phyloP scores from a whole-genome alignment of 2,888 invertebrate species.

The Smittia sp. region DNA sequence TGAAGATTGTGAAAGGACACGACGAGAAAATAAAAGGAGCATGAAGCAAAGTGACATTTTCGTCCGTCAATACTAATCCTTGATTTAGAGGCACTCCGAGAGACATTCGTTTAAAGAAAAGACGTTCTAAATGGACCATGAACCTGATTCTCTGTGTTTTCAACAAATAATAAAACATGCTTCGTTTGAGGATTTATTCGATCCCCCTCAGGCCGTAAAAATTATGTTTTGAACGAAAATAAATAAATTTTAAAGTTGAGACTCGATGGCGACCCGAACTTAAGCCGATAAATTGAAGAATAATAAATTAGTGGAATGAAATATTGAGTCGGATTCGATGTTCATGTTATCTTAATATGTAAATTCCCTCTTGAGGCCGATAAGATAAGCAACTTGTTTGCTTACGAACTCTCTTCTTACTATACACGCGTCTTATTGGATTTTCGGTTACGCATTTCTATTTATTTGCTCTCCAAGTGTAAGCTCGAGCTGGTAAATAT shows the following conservation, averaged over 20 bases:
- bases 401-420: not conserved
- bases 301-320: not conserved
- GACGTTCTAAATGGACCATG: slow-evolving; percentile 14
- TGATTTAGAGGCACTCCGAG: slow-evolving; percentile 10
- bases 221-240: not conserved
- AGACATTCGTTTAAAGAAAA: not conserved
- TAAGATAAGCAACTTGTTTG: slow-evolving; percentile 7
- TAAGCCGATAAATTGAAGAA: not conserved
- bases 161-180: not conserved
- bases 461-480: not conserved
- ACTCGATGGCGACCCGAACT: slow-evolving; percentile 10
- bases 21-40: not conserved
- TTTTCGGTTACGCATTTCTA: not conserved
- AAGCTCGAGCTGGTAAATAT: not conserved
- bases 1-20: not conserved
- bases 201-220: not conserved
- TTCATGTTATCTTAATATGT: too few relatives aligned
- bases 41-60: slow-evolving; percentile 25
- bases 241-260: slow-evolving; percentile 21
- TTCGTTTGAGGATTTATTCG: not conserved
- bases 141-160: slow-evolving; percentile 19
- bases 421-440: slow-evolving; percentile 9
- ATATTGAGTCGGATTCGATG: too few relatives aligned
- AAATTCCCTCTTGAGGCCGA: not conserved
- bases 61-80: slow-evolving; percentile 18